These are phyloP conservation scores for Cyphomyrus discorhynchus DNA, from an alignment of 2,113 vertebrate species.

Conservation along the genomic window DNA sequence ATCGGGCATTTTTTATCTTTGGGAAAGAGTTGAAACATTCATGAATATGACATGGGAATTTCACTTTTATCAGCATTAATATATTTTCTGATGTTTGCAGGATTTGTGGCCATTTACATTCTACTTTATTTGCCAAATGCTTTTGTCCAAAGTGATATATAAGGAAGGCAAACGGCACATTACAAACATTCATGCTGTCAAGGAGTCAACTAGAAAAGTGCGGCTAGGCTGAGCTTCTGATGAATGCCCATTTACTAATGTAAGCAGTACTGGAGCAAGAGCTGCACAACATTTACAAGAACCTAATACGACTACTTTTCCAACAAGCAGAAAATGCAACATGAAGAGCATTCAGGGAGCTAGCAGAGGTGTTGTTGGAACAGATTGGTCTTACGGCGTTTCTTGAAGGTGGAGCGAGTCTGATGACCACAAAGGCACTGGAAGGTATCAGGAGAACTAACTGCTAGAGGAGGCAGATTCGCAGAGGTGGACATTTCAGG, in stretches of 20 bases:
- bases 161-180: neutral
- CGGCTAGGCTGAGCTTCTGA: neutral
- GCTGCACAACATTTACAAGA: neutral
- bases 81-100: neutral
- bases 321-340: neutral
- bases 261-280: neutral
- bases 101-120: neutral
- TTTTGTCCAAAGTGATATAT: neutral
- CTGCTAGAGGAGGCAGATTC: neutral
- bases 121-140: neutral
- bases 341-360: neutral
- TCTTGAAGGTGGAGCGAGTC: neutral
- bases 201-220: neutral
- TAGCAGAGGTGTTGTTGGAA: neutral
- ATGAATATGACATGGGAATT: neutral
- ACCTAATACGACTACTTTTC: neutral
- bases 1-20: neutral
- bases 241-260: neutral
- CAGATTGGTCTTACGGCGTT: neutral
- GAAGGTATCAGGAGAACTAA: neutral
- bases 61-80: neutral
- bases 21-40: neutral
- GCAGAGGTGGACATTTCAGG: too few species aligned
- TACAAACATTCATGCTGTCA: neutral
- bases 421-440: neutral